These are phyloP conservation scores for Apogon hyalosoma DNA, from an alignment of 2,797 vertebrate genomes.

Conservation along the genomic window DNA sequence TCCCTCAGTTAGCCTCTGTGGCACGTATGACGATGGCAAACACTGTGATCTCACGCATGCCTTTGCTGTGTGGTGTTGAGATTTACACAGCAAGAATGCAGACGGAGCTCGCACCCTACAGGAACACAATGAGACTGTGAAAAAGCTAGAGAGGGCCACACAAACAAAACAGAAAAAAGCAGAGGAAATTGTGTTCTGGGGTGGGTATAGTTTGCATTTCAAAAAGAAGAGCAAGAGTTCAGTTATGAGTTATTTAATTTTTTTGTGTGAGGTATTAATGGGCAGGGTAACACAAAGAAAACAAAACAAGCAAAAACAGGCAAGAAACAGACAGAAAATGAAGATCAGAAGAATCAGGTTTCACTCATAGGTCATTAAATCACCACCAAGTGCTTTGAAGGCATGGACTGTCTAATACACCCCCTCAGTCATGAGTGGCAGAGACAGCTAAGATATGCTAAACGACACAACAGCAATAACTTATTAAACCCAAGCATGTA, in stretches of 20 bases:
- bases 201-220: constrained; percentile 1
- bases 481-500: constrained; percentile 22
- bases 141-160: constrained; percentile 1
- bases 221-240: neutral
- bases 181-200: constrained; percentile 13
- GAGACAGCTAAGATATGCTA: constrained; percentile 11
- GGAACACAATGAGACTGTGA: constrained; percentile 33
- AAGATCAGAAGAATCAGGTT: constrained; percentile 42
- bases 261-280: constrained; percentile 9
- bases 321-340: constrained; percentile 22
- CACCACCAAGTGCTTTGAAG: constrained; percentile 29
- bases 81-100: constrained; percentile 30
- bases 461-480: constrained; percentile 40
- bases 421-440: constrained; percentile 24
- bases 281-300: constrained; percentile 14
- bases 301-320: constrained; percentile 1
- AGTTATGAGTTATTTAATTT: constrained; percentile 15
- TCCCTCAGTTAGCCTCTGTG: constrained; percentile 28
- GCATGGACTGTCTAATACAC: constrained; percentile 42
- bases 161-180: constrained; percentile 24
- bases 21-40: constrained; percentile 35
- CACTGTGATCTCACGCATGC: constrained; percentile 39
- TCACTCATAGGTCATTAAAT: constrained; percentile 43
- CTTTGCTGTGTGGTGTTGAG: constrained; percentile 19
- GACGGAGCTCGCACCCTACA: constrained; percentile 1